Evolutionary conservation across 2,113 vertebrate species (phyloP), one percentile per base, ranked within the genome.

Genomic region (Columbina picui): DNA sequence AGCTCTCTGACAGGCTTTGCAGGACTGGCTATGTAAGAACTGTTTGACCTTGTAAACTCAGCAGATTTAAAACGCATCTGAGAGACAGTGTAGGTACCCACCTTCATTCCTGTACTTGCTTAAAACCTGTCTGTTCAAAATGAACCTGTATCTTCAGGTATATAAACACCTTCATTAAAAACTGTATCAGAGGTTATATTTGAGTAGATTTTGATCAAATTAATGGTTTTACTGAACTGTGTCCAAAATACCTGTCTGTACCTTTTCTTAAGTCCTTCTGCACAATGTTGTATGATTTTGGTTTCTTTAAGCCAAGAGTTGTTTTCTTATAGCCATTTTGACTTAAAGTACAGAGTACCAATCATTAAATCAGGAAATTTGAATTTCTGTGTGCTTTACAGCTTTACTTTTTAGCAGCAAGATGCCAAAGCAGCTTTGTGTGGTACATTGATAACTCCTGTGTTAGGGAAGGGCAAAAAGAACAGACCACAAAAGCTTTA

Each of bases 381-480:
- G 4, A 82, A 6, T 38, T 78, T 59, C 21, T 63, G 53, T 83
- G 73, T 70, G 20, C 34, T 74, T 83, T 61, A 50, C 41, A 90
- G 68, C 45, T 76, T 90, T 83, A 34, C 32, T 15, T 84, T 81
- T 76, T 34, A 76, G 55, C 45, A 90, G 59, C 13, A 18, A 64
- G 74, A 39, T 63, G 77, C 45, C 43, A 63, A 89, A 93, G 74
- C 49, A 87, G 55, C 60, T 91, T 79, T 89, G 30, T 29, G 43
- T 84, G 43, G 38, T 3, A 1, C 14, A 12, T 47, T 0, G 0
- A 30, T 73, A 67, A 73, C 36, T 90, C 56, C 38, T 2, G 1
- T 45, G 32, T 27, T 53, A 64, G 39, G n/a, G 53, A 90, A 68
- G 9, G 6, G 53, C 3, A 79, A 43, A 19, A 60, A 47, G 68